Conservation (phyloP, 2,113 vertebrate genomes). For the Limanda limanda region DNA sequence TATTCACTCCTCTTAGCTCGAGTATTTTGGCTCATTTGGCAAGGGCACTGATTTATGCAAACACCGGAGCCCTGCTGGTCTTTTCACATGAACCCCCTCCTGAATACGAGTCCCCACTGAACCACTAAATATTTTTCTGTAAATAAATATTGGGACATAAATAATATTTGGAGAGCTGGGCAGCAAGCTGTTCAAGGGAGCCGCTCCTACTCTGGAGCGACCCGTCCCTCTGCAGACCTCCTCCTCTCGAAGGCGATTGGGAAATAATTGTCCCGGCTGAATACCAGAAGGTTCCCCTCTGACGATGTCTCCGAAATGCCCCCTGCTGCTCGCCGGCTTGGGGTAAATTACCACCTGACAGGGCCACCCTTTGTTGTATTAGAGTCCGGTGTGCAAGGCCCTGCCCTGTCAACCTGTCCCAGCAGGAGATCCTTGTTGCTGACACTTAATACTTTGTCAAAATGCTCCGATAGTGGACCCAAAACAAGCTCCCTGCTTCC, state of each 20-base stretch:
- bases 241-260: constrained; percentile 35
- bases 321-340: constrained; percentile 49
- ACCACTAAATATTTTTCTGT: constrained; percentile 73
- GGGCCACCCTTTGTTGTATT: constrained; percentile 77
- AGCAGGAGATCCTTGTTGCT: constrained; percentile 75
- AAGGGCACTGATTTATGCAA: constrained; percentile 77
- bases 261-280: constrained; percentile 54
- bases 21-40: constrained; percentile 71
- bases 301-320: constrained; percentile 47
- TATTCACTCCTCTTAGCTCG: constrained; percentile 49
- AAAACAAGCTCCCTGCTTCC: constrained; percentile 55
- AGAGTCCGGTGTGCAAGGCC: constrained; percentile 70
- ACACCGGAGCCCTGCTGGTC: constrained; percentile 65
- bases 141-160: constrained; percentile 78
- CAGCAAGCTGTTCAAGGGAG: constrained; percentile 71
- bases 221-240: constrained; percentile 16
- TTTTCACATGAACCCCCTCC: constrained; percentile 77
- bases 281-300: constrained; percentile 35
- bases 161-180: constrained; percentile 72
- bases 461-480: constrained; percentile 57
- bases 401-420: constrained; percentile 75
- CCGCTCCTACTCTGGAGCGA: constrained; percentile 32
- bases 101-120: constrained; percentile 75
- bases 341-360: constrained; percentile 75
- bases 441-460: constrained; percentile 81